Evolutionary conservation across 2,797 vertebrate species (phyloP).

Genomic region (Gymnothorax javanicus): DNA sequence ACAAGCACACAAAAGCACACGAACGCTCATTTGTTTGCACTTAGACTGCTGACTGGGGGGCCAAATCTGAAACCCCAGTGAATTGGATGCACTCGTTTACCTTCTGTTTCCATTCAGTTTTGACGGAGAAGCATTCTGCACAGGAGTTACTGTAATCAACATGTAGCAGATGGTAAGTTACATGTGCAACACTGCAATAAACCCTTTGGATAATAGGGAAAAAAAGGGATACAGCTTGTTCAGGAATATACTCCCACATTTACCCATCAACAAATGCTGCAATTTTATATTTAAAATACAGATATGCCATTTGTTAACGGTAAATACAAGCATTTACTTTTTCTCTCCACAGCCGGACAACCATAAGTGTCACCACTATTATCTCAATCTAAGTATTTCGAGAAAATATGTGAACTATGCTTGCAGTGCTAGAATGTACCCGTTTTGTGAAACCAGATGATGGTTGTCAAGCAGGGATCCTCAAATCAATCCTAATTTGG

Average conservation of each 20-base stretch:
- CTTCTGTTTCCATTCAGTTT: conserved; percentile 8
- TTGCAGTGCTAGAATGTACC: neutral
- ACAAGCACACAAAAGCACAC: neutral
- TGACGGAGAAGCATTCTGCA: conserved; percentile 1
- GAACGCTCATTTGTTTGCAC: conserved; percentile 5
- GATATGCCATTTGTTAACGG: neutral
- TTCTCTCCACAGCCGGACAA: neutral
- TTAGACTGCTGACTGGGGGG: neutral
- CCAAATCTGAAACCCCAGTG: conserved; percentile 3
- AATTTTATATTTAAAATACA: neutral
- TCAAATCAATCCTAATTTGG: too few species aligned
- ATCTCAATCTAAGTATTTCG: neutral
- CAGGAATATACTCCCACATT: neutral
- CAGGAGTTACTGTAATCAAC: neutral
- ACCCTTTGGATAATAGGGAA: neutral
- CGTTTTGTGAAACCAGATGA: too few species aligned
- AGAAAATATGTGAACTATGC: neutral
- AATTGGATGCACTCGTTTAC: neutral
- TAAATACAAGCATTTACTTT: neutral
- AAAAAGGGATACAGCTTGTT: neutral
- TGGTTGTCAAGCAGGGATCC: too few species aligned
- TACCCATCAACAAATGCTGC: neutral
- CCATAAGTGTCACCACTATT: neutral
- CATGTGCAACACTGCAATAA: conserved; percentile 4
- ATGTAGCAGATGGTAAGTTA: conserved; percentile 11